Base-by-base conservation (phyloP, 2,888 invertebrate species). In the Sycophila texana region DNA sequence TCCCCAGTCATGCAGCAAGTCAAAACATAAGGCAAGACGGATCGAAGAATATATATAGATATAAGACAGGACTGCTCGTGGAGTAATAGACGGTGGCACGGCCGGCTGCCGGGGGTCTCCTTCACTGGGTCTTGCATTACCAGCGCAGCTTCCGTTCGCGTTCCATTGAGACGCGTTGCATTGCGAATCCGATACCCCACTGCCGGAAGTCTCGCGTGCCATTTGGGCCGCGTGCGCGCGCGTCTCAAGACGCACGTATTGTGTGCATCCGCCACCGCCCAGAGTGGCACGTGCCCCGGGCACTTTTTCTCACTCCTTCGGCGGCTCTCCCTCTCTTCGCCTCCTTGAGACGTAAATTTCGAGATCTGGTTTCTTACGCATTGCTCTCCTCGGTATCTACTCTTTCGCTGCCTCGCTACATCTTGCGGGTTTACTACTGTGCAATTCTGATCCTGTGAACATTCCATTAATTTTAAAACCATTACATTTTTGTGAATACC, bases 201-300 rank as follows among this genome's bases (percentile, higher is more conserved):
- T 61, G 26, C 87, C 90, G 90, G 90, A 90, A 89, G 89, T 90
- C 88, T 90, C 88, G 89, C 88, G 87, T 89, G 88, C 89, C 89
- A 87, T 88, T 88, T 88, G 87, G 58, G 4, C 14, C 10, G 4
- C 72, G 18, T 51, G 67, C 58, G 88, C 89, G 86, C 88, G 88
- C 88, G 89, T 88, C 86, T 20, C 20, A 20, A 18, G 12, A 18
- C 58, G 58, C 66, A 20, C 26, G 16, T 26, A 26, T 4, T n/a
- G 14, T n/a, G 14, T 39, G n/a, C 26, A 30, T 61, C 30, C 39
- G 51, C 13, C 13, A 51, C 51, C 14, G 13, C 16, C 61, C 18
- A n/a, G n/a, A 61, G 61, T 61, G 61, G 61, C 61, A 39, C 61
- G 61, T 61, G 61, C 61, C 61, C 12, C 39, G 16, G 26, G n/a